A percentile compares a stretch with the other conserved stretches of the same genome.
phyloP scores from a whole-genome alignment of 2,888 invertebrate species.

The Hypercompe scribonia region DNA sequence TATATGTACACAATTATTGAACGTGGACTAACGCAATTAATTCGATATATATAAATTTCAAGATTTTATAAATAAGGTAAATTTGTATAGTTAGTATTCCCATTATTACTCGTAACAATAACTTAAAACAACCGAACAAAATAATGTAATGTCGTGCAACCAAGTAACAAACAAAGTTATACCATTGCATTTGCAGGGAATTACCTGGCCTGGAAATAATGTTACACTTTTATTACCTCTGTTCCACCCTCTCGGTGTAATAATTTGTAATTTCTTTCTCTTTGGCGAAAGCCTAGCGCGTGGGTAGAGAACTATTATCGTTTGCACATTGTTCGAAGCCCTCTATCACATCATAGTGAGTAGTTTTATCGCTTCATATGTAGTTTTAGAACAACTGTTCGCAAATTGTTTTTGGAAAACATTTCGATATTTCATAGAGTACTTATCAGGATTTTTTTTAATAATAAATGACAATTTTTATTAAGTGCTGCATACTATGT shows the following conservation, averaged over 20 bases:
- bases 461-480: too few relatives aligned
- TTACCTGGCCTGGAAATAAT: not conserved
- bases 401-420: not conserved
- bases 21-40: too few relatives aligned
- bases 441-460: not conserved
- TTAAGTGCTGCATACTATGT: not conserved
- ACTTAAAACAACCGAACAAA: not conserved
- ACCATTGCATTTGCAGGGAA: conserved; percentile 13
- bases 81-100: not conserved
- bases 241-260: not conserved
- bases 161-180: conserved; percentile 3
- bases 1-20: too few relatives aligned
- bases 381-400: not conserved
- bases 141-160: conserved; percentile 7
- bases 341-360: not conserved
- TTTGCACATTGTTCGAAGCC: conserved; percentile 7
- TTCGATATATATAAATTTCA: too few relatives aligned
- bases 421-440: not conserved
- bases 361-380: not conserved
- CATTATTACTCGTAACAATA: not conserved
- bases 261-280: conserved; percentile 13
- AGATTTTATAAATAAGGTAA: too few relatives aligned
- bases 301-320: conserved; percentile 2
- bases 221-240: conserved; percentile 11
- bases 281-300: not conserved